Evolutionary conservation across 2,113 vertebrate species (phyloP), one percentile per base, ranked within the genome.

Genomic region (Macquaria australasica): DNA sequence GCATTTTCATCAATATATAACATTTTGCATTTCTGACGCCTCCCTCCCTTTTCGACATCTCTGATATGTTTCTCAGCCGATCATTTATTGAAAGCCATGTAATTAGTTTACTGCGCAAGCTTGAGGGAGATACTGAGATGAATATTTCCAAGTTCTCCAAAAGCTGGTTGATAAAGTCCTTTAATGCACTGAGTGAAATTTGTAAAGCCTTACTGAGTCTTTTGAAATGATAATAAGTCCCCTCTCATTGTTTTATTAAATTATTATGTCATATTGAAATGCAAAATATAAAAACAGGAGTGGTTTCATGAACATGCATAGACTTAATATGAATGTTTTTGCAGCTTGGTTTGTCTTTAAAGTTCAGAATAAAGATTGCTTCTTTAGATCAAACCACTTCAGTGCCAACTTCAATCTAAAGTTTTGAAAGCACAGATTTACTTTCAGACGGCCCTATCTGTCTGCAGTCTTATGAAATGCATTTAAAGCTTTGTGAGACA

Each of bases 371-470:
- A 63, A 74, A 86, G 37, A 66, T 41, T 55, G 55, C 84, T 71
- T 66, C 58, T 77, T 89, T 15, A 71, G 68, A 87, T 69, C 72
- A 89, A 91, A 91, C 55, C 79, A 23, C 53, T 71, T 86, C 68
- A 63, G 50, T 10, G 20, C 12, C 50, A 64, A 67, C 73, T 62
- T 73, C 67, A 83, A 62, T 85, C 73, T 66, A 64, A 81, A 81
- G 77, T 81, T 83, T 79, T 81, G 25, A 84, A 86, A 48, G 68
- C 72, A 64, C 23, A 12, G 39, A 77, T 83, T 81, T 72, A 63
- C 73, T 70, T 74, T 79, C n/a, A 51, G 45, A 48, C 8, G 51
- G 51, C 53, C 14, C 48, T 37, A 63, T 82, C 64, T 31, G 80
- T 79, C 77, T 77, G 75, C 77, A 75, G 4, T 78, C 75, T 81